Conservation (phyloP, 2,113 vertebrate genomes). For the Oophaga pumilio region DNA sequence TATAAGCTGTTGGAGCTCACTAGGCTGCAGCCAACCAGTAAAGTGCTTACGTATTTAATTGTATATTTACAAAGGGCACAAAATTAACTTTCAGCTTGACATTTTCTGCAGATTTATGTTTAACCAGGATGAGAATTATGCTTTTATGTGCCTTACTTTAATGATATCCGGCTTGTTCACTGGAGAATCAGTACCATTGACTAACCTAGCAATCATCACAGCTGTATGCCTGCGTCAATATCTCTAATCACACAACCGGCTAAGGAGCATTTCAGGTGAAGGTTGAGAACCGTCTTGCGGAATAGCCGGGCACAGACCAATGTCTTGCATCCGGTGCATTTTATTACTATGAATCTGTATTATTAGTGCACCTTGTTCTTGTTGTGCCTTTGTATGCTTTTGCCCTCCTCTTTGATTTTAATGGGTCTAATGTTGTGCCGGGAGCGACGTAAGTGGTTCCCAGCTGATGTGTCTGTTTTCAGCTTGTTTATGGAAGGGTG, state of each 20-base stretch:
- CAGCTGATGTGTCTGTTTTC: constrained; percentile 28
- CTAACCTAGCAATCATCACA: constrained; percentile 21
- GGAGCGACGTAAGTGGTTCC: constrained; percentile 21
- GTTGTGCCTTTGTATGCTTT: constrained; percentile 1
- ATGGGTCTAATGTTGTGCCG: constrained; percentile 32
- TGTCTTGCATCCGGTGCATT: neutral
- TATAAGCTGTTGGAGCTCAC: no score
- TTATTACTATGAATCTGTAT: neutral
- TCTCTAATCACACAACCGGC: constrained; percentile 11
- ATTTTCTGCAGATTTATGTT: neutral
- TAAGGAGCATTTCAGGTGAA: constrained; percentile 15
- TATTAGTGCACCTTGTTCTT: constrained; percentile 1
- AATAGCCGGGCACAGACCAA: neutral
- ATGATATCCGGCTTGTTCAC: neutral
- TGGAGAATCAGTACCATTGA: neutral
- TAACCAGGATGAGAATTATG: neutral
- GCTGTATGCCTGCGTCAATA: constrained; percentile 1
- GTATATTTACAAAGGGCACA: neutral
- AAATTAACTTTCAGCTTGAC: neutral
- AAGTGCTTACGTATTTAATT: neutral
- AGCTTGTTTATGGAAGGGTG: constrained; percentile 44
- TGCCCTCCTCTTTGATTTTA: constrained; percentile 38
- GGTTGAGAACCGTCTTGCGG: neutral
- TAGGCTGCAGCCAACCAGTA: neutral
- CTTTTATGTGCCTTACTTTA: constrained; percentile 1